A percentile compares a stretch with the other conserved stretches of the same genome.
Conservation (phyloP, 2,113 vertebrate genomes). For the Eclectus roratus region DNA sequence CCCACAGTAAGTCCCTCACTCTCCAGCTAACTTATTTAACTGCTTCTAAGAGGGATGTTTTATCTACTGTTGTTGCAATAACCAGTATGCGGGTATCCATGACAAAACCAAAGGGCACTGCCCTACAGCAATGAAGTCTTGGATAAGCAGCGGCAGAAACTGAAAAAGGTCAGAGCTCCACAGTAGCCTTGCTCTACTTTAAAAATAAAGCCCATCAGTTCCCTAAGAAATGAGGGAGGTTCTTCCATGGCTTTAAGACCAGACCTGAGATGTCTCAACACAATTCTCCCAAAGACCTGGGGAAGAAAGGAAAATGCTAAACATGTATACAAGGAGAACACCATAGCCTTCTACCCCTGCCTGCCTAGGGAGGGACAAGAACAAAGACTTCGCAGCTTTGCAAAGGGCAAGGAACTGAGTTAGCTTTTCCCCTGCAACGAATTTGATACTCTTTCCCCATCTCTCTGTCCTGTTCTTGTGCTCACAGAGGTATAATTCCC, state of each 20-base stretch:
- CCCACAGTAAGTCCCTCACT: constrained; percentile 62
- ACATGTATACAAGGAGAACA: background rate
- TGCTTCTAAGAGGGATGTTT: constrained; percentile 3
- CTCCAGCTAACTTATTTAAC: constrained; percentile 35
- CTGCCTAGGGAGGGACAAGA: background rate
- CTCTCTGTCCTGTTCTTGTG: background rate
- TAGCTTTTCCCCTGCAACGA: background rate
- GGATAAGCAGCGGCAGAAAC: background rate
- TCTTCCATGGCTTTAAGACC: background rate
- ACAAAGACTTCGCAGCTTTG: background rate
- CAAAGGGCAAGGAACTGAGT: background rate
- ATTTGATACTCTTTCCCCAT: background rate
- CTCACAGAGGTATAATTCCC: background rate
- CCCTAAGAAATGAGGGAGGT: background rate
- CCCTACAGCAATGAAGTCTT: constrained; percentile 3
- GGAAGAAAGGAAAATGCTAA: background rate
- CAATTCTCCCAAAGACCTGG: background rate
- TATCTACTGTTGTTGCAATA: constrained; percentile 22
- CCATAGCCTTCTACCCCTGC: background rate
- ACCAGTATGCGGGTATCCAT: background rate
- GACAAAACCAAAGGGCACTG: constrained; percentile 37
- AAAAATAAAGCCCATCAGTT: background rate
- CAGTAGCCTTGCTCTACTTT: background rate
- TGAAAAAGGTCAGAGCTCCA: background rate
- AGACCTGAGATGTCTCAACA: background rate